Base-by-base conservation (phyloP, 2,888 invertebrate genomes). In the Cactoblastis cactorum region DNA sequence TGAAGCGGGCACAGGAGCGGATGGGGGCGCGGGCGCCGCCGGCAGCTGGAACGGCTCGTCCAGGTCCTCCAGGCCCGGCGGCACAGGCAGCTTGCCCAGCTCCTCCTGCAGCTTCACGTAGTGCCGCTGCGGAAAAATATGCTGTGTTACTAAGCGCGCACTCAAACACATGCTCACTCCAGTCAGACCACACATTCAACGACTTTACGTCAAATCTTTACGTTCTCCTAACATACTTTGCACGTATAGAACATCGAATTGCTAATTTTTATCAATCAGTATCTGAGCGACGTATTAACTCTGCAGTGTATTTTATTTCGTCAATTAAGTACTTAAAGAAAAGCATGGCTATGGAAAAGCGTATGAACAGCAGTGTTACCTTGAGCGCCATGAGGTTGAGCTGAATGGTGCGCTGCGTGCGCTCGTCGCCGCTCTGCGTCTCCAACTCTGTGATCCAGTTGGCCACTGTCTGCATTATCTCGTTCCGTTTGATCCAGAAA, bases 401-500 rank as follows among this genome's bases (percentile, higher is more conserved):
- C 55, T 93, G 93, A 71, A 95, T 94, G 58, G 93, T 94, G 64
- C 95, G 92, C 65, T 95, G 94, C 54, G 94, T 94, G 51, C 95
- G 92, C 80, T 94, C 95, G 84, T 95, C 96, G 63, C 90, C 92
- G 71, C 91, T 92, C 67, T 94, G 94, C 53, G 92, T 92, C 77
- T 97, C 96, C 77, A 97, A 91, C 71, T 98, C 97, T 53, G 93
- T 92, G 68, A 98, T 95, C 98, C 98, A 98, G 57, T 92, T 92
- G 70, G 97, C 96, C 57, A 97, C 94, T 82, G 98, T 97, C 62
- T 93, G 91, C 74, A 96, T 92, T 61, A 98, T 95, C 86, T 98
- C 97, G 69, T 96, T 93, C 53, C 96, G 92, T 81, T 98, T 98
- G 69, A 98, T 91, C 95, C 97, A 98, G 84, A 98, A 98, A 82